phyloP scores from a whole-genome alignment of 2,888 invertebrate genomes.

The Petrolisthes cinctipes region DNA sequence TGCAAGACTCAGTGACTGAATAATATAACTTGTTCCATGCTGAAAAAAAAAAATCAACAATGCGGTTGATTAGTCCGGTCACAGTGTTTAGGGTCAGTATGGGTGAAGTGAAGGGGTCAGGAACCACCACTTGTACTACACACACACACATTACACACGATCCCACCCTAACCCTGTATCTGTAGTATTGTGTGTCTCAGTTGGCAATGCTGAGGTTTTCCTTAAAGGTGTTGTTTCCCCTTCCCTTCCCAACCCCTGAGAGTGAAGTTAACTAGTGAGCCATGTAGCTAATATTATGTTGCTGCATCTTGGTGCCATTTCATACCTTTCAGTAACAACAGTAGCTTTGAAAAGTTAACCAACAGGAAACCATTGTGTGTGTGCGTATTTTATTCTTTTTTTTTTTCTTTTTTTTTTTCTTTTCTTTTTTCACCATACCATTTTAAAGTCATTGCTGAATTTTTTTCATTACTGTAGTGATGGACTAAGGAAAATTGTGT shows the following conservation, averaged over 20 bases:
- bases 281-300: slow-evolving; percentile 34
- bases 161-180: neutral
- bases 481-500: neutral
- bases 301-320: slow-evolving; percentile 54
- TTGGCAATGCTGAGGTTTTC: slow-evolving; percentile 27
- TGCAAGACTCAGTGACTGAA: slow-evolving; percentile 1
- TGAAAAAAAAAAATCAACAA: too few species aligned
- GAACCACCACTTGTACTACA: neutral
- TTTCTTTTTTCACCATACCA: slow-evolving; percentile 1
- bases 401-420: slow-evolving; percentile 32
- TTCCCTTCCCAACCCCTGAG: too few species aligned
- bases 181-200: slow-evolving; percentile 42
- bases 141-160: neutral
- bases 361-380: neutral
- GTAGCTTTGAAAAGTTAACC: slow-evolving; percentile 20
- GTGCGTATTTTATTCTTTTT: slow-evolving; percentile 5
- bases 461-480: neutral
- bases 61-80: too few species aligned
- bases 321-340: slow-evolving; percentile 39
- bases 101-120: too few species aligned
- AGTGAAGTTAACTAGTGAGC: slow-evolving; percentile 12
- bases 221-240: slow-evolving; percentile 13
- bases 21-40: too few species aligned
- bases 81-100: too few species aligned
- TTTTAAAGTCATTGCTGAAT: slow-evolving; percentile 24